Conservation (phyloP, 37 sponge, comb jelly and placozoan species). For the Haliclona indistincta region DNA sequence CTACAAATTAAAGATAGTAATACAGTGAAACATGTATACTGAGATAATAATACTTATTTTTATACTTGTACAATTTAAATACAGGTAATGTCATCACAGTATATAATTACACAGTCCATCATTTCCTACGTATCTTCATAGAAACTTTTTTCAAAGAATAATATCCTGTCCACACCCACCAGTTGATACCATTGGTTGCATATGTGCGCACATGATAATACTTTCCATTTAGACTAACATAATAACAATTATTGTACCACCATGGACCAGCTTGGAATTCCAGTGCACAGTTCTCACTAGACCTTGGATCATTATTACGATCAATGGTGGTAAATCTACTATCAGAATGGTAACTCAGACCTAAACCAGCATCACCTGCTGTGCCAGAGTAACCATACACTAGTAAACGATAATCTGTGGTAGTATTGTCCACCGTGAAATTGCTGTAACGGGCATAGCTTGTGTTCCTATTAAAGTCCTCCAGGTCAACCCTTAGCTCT, state of each 20-base stretch:
- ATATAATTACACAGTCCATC: too few relatives aligned
- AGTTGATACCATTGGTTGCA: too few relatives aligned
- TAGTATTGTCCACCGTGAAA: conserved; percentile 2
- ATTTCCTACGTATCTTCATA: too few relatives aligned
- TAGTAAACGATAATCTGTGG: background rate
- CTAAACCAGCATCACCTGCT: conserved; percentile 21
- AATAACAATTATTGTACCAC: conserved; percentile 2
- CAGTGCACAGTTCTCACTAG: background rate
- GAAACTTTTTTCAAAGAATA: too few relatives aligned
- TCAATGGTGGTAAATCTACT: background rate
- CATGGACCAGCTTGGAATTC: background rate
- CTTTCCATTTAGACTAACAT: background rate
- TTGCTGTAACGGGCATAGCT: background rate
- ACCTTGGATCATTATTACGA: background rate
- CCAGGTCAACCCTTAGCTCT: too few relatives aligned
- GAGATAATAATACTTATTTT: too few relatives aligned
- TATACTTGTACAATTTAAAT: too few relatives aligned
- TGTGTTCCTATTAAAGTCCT: background rate
- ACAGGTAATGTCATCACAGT: too few relatives aligned
- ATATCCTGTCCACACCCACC: too few relatives aligned
- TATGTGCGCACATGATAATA: too few relatives aligned
- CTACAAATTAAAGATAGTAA: too few relatives aligned
- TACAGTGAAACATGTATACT: too few relatives aligned
- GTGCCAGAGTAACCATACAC: conserved; percentile 6
- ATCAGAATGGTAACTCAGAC: background rate